A percentile compares a stretch with the other conserved stretches of the same genome.
Conservation (phyloP, 2,797 vertebrate species). For the Nannoperca australis region DNA sequence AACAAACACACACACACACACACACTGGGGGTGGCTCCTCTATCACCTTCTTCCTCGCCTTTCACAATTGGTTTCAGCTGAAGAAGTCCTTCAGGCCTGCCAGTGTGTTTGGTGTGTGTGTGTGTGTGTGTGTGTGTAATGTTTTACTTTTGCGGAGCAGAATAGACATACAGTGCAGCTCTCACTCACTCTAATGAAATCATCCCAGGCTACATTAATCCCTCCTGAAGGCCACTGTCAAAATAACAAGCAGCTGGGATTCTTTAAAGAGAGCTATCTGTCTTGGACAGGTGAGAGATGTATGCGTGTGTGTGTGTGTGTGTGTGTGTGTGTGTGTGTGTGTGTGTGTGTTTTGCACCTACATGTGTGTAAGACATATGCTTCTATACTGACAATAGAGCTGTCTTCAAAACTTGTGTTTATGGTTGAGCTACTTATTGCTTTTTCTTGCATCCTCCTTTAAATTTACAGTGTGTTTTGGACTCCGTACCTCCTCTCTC, state of each 20-base stretch:
- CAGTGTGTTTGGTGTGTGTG: constrained; percentile 39
- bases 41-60: constrained; percentile 73
- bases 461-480: constrained; percentile 12
- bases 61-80: constrained; percentile 85
- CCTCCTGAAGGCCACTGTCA: constrained; percentile 82
- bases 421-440: constrained; percentile 25
- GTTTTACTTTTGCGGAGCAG: constrained; percentile 67
- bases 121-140: constrained; percentile 55
- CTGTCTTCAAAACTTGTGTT: constrained; percentile 31
- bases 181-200: constrained; percentile 83
- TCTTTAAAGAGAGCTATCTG: constrained; percentile 79
- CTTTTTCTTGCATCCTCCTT: constrained; percentile 11
- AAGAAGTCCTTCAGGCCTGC: constrained; percentile 80
- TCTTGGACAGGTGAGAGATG: constrained; percentile 72
- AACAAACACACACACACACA: constrained; percentile 11
- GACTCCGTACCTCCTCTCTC: constrained; percentile 90
- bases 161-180: constrained; percentile 62
- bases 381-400: constrained; percentile 33
- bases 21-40: constrained; percentile 62
- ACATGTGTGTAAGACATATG: constrained; percentile 27
- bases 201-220: constrained; percentile 81
- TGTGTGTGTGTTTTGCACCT: constrained; percentile 19
- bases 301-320: constrained; percentile 22
- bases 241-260: constrained; percentile 80
- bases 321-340: constrained; percentile 21